Percentiles rank a stretch among this genome's conserved stretches.
phyloP scores from a whole-genome alignment of 2,113 vertebrate species.

The Boleophthalmus pectinirostris region DNA sequence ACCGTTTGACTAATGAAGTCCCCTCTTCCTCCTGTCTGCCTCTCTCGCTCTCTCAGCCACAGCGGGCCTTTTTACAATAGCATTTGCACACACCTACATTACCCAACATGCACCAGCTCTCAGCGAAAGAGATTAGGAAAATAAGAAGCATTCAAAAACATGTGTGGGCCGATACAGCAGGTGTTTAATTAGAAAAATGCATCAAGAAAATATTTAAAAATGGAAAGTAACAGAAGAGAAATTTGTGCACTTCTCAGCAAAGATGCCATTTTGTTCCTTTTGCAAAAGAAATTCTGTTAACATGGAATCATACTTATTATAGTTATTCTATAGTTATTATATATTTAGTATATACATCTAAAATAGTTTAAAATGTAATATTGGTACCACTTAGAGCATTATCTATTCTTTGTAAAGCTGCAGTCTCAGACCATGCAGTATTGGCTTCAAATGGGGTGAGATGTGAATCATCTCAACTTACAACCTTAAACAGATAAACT shows the following conservation, averaged over 20 bases:
- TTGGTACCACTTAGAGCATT: too few species aligned
- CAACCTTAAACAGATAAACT: too few species aligned
- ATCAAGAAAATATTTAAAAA: slow-evolving; percentile 9
- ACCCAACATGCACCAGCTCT: slow-evolving; percentile 6
- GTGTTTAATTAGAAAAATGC: slow-evolving; percentile 1
- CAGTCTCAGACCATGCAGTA: too few species aligned
- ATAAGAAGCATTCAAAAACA: slow-evolving; percentile 18
- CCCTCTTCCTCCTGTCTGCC: not conserved
- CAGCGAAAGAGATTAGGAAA: slow-evolving; percentile 7
- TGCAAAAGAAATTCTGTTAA: not conserved
- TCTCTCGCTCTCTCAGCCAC: not conserved
- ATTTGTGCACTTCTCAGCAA: slow-evolving; percentile 12
- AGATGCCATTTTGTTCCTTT: not conserved
- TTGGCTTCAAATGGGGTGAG: too few species aligned
- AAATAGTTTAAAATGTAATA: too few species aligned
- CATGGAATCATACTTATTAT: too few species aligned
- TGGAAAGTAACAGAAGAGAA: slow-evolving; percentile 9
- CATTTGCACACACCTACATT: not conserved
- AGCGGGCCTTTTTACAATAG: slow-evolving; percentile 1
- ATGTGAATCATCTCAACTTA: too few species aligned
- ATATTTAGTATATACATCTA: too few species aligned
- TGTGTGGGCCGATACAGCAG: slow-evolving; percentile 27
- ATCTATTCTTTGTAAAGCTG: too few species aligned
- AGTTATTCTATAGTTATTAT: too few species aligned
- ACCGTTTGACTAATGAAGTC: not conserved